Conservation (phyloP, 1,140 invertebrate genomes). For the Drosophila chauvacae region DNA sequence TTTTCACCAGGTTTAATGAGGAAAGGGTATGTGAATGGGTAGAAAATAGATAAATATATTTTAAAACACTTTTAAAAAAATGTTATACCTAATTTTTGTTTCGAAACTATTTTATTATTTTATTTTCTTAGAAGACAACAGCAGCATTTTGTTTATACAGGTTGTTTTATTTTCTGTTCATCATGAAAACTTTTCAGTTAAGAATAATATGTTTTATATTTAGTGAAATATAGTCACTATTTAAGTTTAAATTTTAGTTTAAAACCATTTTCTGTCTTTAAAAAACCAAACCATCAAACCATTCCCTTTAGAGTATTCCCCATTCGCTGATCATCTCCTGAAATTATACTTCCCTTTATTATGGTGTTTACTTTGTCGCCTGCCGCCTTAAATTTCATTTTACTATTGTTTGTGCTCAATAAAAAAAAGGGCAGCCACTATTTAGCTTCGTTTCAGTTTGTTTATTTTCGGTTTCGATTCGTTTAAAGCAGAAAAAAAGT, state of each 20-base stretch:
- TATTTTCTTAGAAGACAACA: too few species aligned
- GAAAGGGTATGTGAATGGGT: background rate
- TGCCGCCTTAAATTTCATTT: constrained; percentile 67
- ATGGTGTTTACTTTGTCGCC: constrained; percentile 78
- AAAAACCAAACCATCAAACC: too few species aligned
- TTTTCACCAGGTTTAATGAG: background rate
- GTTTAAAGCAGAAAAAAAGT: constrained; percentile 37
- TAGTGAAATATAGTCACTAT: too few species aligned
- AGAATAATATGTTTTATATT: too few species aligned
- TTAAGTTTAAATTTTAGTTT: too few species aligned
- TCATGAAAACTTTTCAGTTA: too few species aligned
- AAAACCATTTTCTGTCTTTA: background rate
- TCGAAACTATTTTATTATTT: background rate
- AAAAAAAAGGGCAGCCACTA: constrained; percentile 59
- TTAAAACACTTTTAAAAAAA: background rate
- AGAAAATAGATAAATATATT: too few species aligned
- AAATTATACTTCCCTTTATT: constrained; percentile 42
- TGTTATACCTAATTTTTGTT: background rate
- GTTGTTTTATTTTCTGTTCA: too few species aligned
- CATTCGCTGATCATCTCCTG: constrained; percentile 2
- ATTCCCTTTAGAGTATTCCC: constrained; percentile 18
- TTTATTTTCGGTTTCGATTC: constrained; percentile 62
- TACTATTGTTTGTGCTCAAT: constrained; percentile 56
- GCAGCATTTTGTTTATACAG: too few species aligned
- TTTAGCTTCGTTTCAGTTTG: constrained; percentile 37